These are phyloP conservation scores for Tipula lateralis DNA, from an alignment of 2,888 invertebrate species.

Conservation along the genomic window DNA sequence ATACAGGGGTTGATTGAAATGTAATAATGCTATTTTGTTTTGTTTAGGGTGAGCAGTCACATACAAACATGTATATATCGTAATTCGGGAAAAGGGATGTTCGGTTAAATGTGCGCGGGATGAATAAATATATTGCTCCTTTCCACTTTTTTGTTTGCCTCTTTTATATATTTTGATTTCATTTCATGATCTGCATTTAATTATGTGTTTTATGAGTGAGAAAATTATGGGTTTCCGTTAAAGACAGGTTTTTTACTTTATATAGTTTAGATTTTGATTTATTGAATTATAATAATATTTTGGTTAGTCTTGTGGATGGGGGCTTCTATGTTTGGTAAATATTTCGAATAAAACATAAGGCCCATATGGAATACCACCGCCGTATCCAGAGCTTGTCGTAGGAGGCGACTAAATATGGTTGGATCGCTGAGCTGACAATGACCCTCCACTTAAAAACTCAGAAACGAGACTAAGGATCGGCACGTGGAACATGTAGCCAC, in stretches of 20 bases:
- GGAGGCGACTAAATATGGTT: no score
- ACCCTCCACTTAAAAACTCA: no score
- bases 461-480: no score
- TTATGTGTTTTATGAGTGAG: constrained; percentile 24
- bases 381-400: no score
- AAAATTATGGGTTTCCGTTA: constrained; percentile 5
- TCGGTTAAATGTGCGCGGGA: not conserved
- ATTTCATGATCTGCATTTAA: constrained; percentile 24
- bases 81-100: not conserved
- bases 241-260: not conserved
- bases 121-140: not conserved
- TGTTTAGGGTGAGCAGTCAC: not conserved
- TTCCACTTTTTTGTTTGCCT: not conserved
- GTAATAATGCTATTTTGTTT: not conserved
- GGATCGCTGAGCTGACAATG: no score
- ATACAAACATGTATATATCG: no score
- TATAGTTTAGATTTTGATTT: not conserved
- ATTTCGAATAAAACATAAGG: no score
- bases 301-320: no score
- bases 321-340: no score
- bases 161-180: not conserved
- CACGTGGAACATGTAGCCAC: no score
- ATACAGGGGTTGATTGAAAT: not conserved
- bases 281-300: not conserved
- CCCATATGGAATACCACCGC: no score